Conservation (phyloP, 2,888 invertebrate species). For the Mythimna ferrago region DNA sequence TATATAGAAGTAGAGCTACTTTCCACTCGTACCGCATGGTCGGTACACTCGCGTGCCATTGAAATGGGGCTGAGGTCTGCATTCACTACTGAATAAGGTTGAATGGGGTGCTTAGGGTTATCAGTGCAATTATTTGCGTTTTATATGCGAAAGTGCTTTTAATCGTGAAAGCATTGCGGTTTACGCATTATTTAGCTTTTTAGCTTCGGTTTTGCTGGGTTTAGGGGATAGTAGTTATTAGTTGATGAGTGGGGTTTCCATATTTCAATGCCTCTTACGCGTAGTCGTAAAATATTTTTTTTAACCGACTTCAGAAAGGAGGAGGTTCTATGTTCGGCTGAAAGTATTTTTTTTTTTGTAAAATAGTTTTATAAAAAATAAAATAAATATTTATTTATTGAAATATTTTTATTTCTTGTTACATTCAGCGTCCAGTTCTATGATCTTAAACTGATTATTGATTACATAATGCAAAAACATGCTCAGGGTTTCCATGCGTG, state of each 20-base stretch:
- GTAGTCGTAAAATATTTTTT: no score
- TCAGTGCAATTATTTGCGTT: constrained; percentile 50
- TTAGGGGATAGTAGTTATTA: neutral
- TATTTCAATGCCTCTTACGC: no score
- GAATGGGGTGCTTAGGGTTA: constrained; percentile 39
- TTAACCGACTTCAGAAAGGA: no score
- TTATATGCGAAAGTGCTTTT: constrained; percentile 35
- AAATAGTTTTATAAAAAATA: no score
- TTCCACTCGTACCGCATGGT: constrained; percentile 10
- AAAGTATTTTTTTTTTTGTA: no score
- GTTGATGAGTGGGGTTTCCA: neutral
- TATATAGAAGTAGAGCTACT: constrained; percentile 15
- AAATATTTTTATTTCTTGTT: no score
- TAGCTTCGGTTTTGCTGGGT: neutral
- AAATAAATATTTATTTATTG: no score
- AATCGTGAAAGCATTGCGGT: constrained; percentile 8
- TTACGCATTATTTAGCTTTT: constrained; percentile 18
- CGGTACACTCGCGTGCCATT: neutral
- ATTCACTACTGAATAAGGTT: constrained; percentile 39
- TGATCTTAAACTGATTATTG: no score
- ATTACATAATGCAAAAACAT: no score
- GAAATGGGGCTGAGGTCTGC: constrained; percentile 17
- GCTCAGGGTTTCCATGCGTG: no score
- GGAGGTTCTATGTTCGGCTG: no score
- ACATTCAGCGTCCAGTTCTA: no score